A percentile compares a stretch with the other conserved stretches of the same genome.
Conservation (phyloP, 2,113 vertebrate genomes). For the Cryptomyrus ogoouensis region DNA sequence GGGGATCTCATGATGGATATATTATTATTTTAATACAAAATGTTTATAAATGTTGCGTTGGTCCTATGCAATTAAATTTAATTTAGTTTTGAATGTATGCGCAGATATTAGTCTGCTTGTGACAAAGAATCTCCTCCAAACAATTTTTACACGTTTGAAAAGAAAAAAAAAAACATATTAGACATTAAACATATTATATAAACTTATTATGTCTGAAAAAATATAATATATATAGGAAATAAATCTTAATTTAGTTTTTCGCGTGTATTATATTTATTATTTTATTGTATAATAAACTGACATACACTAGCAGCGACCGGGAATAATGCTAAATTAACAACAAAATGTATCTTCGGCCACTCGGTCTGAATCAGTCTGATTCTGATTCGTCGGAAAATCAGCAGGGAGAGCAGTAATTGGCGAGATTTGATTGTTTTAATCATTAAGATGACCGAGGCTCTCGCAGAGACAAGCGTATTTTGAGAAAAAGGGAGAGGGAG, state of each 20-base stretch:
- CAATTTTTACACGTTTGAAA: neutral
- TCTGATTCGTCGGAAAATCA: neutral
- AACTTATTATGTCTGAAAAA: neutral
- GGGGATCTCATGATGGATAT: neutral
- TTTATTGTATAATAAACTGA: neutral
- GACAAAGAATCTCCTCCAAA: neutral
- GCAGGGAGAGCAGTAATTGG: neutral
- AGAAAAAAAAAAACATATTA: neutral
- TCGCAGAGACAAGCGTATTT: slow-evolving; percentile 17
- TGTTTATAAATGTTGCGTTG: neutral
- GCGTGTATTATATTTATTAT: neutral
- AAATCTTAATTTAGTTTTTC: neutral
- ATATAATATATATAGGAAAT: neutral
- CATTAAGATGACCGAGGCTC: slow-evolving; percentile 10
- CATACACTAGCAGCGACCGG: neutral
- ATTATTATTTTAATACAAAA: neutral
- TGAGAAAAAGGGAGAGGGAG: slow-evolving; percentile 29
- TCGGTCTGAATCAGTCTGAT: neutral
- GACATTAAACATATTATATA: too few relatives aligned
- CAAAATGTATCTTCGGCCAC: neutral
- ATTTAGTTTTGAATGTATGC: neutral
- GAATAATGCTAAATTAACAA: neutral
- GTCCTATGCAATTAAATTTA: neutral
- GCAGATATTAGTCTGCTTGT: neutral
- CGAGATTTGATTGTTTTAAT: neutral